Base-by-base conservation (phyloP, 1,140 invertebrate genomes). In the Drosophila nigromelanica region DNA sequence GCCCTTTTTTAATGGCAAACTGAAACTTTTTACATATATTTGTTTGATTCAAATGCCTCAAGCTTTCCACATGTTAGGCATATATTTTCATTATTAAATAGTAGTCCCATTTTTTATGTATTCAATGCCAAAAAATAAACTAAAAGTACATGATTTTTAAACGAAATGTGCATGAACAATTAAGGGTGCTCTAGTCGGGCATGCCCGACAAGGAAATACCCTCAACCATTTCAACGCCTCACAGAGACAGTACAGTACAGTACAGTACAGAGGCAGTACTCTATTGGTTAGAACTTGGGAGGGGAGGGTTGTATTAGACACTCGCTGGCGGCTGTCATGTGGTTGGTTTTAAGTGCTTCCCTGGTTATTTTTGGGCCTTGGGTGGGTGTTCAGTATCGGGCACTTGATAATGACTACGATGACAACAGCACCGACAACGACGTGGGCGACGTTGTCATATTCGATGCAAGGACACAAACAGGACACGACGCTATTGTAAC, bases 321-420 rank as follows among this genome's bases (percentile, higher is more conserved):
- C n/a, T n/a, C n/a, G n/a, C n/a, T n/a, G n/a, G n/a, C n/a, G n/a
- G n/a, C n/a, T n/a, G 78, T 86, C 75, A 73, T 87, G 83, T 78
- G 83, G 83, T 89, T 66, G 59, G 54, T 80, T 87, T 87, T 87
- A 87, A 87, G 83, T 87, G 83, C 83, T 87, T 78, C 72, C 61
- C 76, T 74, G 72, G 83, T 77, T 89, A 87, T 79, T 87, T 89
- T 87, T 62, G 73, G 76, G 63, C 48, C 70, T 76, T 54, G 64
- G 63, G 18, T 76, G 71, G 78, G 71, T 56, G 61, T 71, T 43
- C 56, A 58, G 51, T 86, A 71, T 82, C 68, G 68, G 70, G 33
- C 75, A 78, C 81, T 87, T 75, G 81, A 81, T 86, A 86, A 86
- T 87, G 82, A 87, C 61, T 71, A 43, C 74, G 81, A 74, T 81